Evolutionary conservation across 2,888 invertebrate species (phyloP), one percentile per base, ranked within the genome.

Genomic region (Steinernema scapterisci): DNA sequence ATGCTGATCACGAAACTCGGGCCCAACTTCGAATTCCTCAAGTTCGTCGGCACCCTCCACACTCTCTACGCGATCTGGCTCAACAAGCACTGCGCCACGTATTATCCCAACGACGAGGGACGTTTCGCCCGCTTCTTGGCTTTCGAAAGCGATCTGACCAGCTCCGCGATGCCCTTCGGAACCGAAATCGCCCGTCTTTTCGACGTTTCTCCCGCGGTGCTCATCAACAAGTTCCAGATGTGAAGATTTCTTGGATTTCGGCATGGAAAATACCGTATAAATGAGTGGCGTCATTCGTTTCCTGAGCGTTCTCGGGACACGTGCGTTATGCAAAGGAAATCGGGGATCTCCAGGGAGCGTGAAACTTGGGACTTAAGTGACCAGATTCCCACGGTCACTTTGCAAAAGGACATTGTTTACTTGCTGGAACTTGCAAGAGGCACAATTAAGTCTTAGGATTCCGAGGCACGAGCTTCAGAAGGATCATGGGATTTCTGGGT

Each of bases 31-130:
- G 31, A 72, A 51, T 43, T 43, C 51, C 31, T 75, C 71, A 25
- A 73, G 25, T 79, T 63, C 70, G 71, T 77, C 38, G 23, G 43
- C 0, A 74, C 79, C 0, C 72, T 80, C 48, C 70, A 73, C 44
- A 48, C 44, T 3, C 70, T 78, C 72, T 83, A 83, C 74, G 74
- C 77, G 31, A 76, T 78, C 70, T 83, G 82, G 74, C 72, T 83
- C 7, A 45, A 27, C 9, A 78, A 78, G 9, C 79, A 83, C 51
- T 81, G 80, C 45, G n/a, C 48, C 51, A 51, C 46, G 0, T 80
- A 72, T 71, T 79, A 79, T 54, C 54, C 74, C 11, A 45, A 38
- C 9, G 80, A 80, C 46, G n/a, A 45, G 38, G 21, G n/a, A 3
- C 51, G 75, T 21, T 56, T 46, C 46, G 44, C n/a, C 11, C 54